Percentiles rank a stretch among this genome's conserved stretches.
Conservation (phyloP, 2,888 invertebrate species). For the Pollenia angustigena region DNA sequence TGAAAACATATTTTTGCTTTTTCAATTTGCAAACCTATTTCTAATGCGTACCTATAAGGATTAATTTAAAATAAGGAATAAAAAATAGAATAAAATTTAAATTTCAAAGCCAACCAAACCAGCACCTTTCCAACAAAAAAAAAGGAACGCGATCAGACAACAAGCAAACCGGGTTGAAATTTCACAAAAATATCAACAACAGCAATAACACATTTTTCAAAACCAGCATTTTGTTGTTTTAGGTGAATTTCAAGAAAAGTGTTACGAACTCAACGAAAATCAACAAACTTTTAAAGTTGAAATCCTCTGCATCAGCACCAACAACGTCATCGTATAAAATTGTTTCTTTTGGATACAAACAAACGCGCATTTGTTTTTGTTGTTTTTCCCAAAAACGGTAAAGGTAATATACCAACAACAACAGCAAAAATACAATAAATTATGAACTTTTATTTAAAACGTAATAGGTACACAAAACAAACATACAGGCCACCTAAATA, state of each 20-base stretch:
- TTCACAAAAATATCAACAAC: conserved; percentile 36
- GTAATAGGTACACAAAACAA: background rate
- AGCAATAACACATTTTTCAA: conserved; percentile 41
- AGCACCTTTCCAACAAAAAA: conserved; percentile 44
- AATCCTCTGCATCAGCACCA: conserved; percentile 36
- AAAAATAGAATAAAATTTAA: conserved; percentile 44
- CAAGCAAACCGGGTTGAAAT: conserved; percentile 61
- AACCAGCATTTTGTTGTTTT: conserved; percentile 55
- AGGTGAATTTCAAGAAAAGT: conserved; percentile 40
- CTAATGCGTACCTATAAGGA: conserved; percentile 21
- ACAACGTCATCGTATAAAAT: conserved; percentile 9
- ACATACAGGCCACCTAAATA: background rate
- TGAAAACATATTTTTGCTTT: background rate
- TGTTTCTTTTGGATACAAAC: conserved; percentile 29
- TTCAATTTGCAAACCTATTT: too few species aligned
- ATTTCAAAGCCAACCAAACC: conserved; percentile 55
- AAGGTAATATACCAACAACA: conserved; percentile 60
- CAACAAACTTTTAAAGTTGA: conserved; percentile 57
- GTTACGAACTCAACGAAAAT: conserved; percentile 40
- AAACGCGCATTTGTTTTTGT: conserved; percentile 16
- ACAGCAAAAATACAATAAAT: conserved; percentile 10
- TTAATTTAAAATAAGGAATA: conserved; percentile 25
- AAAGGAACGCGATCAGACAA: conserved; percentile 21
- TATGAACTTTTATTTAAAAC: conserved; percentile 18
- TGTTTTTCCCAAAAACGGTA: conserved; percentile 28